Conservation (phyloP, 1,140 invertebrate genomes). For the Helicoverpa armigera region DNA sequence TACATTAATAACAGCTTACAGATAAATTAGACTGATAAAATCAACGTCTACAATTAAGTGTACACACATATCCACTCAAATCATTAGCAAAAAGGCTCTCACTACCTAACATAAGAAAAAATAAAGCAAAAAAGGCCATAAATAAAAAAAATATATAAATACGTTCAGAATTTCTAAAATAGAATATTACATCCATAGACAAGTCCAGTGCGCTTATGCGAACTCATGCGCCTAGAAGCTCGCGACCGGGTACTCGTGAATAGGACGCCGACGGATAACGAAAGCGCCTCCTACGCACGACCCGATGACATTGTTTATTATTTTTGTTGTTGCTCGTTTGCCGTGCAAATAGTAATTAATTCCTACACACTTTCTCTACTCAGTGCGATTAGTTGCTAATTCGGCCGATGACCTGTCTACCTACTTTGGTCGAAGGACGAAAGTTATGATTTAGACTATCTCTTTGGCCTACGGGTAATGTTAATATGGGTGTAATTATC, state of each 20-base stretch:
- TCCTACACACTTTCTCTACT: slow-evolving; percentile 78
- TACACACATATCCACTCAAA: too few relatives aligned
- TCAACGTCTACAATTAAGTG: too few relatives aligned
- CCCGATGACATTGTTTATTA: slow-evolving; percentile 81
- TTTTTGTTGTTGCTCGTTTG: slow-evolving; percentile 77
- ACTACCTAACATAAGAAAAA: too few relatives aligned
- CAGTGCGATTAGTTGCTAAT: slow-evolving; percentile 61
- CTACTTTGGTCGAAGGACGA: slow-evolving; percentile 68
- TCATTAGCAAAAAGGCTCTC: too few relatives aligned
- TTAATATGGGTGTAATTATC: background rate
- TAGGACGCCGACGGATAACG: slow-evolving; percentile 63
- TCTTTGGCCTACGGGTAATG: slow-evolving; percentile 36
- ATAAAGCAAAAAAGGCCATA: too few relatives aligned
- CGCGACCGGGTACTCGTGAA: slow-evolving; percentile 37
- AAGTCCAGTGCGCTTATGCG: too few relatives aligned
- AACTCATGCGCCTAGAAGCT: slow-evolving; percentile 1
- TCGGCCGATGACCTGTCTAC: slow-evolving; percentile 70
- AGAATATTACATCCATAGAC: too few relatives aligned
- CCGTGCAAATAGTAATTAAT: slow-evolving; percentile 79
- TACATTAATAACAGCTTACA: too few relatives aligned
- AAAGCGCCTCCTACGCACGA: slow-evolving; percentile 68
- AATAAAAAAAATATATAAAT: too few relatives aligned
- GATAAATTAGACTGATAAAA: too few relatives aligned
- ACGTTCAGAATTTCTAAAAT: too few relatives aligned
- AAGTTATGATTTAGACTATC: slow-evolving; percentile 19